Conservation (phyloP, 2,113 vertebrate species). For the Misgurnus mizolepis region DNA sequence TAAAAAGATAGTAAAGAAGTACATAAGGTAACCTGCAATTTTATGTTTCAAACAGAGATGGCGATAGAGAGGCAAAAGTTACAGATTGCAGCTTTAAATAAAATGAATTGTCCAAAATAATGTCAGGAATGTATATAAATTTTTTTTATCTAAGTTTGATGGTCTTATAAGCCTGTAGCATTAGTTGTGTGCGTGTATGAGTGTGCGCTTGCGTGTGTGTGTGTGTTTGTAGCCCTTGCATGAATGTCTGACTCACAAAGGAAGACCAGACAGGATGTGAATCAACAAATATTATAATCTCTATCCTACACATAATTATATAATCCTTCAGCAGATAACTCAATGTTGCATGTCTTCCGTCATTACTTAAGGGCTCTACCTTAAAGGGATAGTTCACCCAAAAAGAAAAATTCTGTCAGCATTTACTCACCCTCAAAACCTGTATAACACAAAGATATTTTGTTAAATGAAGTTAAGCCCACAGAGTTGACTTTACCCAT, state of each 20-base stretch:
- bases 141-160: background rate
- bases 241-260: slow-evolving; percentile 34
- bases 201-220: slow-evolving; percentile 3
- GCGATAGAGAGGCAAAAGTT: too few relatives aligned
- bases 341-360: slow-evolving; percentile 31
- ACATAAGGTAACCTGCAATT: too few relatives aligned
- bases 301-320: slow-evolving; percentile 58
- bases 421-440: too few relatives aligned
- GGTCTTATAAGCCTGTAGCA: background rate
- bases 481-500: too few relatives aligned
- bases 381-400: background rate
- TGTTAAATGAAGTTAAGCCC: too few relatives aligned
- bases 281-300: slow-evolving; percentile 63
- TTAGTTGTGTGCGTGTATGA: background rate
- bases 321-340: slow-evolving; percentile 64
- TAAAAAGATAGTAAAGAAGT: too few relatives aligned
- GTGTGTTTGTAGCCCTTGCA: background rate
- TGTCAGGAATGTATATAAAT: too few relatives aligned
- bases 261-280: slow-evolving; percentile 59
- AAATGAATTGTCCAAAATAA: too few relatives aligned
- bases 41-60: too few relatives aligned
- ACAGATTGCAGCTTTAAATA: too few relatives aligned
- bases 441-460: too few relatives aligned
- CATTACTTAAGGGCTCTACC: background rate
- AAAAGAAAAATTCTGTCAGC: too few relatives aligned